Evolutionary conservation across 2,113 vertebrate species (phyloP).

Genomic region (Poecile atricapillus): DNA sequence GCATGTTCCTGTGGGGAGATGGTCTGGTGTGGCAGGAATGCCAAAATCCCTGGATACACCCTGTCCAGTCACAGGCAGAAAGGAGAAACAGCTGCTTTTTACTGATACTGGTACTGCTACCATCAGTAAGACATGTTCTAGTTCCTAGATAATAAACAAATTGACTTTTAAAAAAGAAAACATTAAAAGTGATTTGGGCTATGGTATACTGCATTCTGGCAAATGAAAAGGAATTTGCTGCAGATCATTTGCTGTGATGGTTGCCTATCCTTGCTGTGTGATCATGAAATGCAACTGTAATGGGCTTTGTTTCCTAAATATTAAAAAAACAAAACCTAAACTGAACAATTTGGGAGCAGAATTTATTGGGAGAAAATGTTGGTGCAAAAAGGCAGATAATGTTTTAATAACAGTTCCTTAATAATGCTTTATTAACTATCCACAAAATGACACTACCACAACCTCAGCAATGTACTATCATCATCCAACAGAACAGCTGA

Average conservation of each 20-base stretch:
- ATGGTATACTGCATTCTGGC: not conserved
- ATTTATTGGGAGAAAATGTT: not conserved
- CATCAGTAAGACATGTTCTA: not conserved
- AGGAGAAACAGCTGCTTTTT: not conserved
- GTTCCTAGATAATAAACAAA: not conserved
- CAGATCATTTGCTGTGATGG: too few relatives aligned
- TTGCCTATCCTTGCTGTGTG: not conserved
- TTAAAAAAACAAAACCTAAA: not conserved
- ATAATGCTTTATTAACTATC: not conserved
- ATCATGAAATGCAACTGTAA: not conserved
- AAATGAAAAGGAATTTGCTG: not conserved
- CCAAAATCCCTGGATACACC: not conserved
- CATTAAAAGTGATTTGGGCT: not conserved
- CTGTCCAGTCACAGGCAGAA: not conserved
- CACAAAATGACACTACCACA: not conserved
- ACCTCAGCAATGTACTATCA: not conserved
- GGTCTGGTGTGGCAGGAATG: conserved; percentile 1
- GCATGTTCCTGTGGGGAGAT: not conserved
- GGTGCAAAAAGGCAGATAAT: not conserved
- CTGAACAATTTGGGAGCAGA: not conserved
- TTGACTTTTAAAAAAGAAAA: not conserved
- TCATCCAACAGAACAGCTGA: not conserved
- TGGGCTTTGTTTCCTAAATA: not conserved
- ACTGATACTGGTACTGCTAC: not conserved
- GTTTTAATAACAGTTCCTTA: not conserved